These are phyloP conservation scores for Nycticebus coucang DNA, from an alignment of 2,113 vertebrate genomes.

Conservation along the genomic window DNA sequence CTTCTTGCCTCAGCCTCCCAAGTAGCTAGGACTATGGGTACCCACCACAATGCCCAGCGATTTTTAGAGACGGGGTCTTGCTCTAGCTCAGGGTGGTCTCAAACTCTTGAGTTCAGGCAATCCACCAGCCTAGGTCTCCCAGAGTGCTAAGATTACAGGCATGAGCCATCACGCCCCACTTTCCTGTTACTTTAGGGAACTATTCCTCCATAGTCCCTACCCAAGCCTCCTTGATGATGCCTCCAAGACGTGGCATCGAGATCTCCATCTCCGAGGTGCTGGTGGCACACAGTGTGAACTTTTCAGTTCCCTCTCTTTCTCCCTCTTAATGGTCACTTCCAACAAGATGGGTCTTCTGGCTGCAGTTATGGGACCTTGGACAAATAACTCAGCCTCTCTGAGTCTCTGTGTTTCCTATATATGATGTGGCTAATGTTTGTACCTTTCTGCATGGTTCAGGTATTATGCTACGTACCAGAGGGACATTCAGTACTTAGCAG, in stretches of 20 bases:
- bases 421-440: not conserved
- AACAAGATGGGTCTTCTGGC: not conserved
- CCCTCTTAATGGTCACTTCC: not conserved
- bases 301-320: not conserved
- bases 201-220: not conserved
- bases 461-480: not conserved
- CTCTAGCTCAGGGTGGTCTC: too few species aligned
- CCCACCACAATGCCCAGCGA: too few species aligned
- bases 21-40: too few species aligned
- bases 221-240: accelerated
- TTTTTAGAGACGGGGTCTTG: too few species aligned
- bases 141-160: too few species aligned
- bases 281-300: not conserved
- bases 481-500: not conserved
- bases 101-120: too few species aligned
- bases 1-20: too few species aligned
- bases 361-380: not conserved
- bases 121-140: too few species aligned
- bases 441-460: not conserved
- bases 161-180: too few species aligned
- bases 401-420: not conserved
- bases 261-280: not conserved
- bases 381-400: not conserved
- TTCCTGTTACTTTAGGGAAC: not conserved
- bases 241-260: too few species aligned